A percentile compares a stretch with the other conserved stretches of the same genome.
phyloP scores from a whole-genome alignment of 2,113 vertebrate species.

The Tupaia tana region DNA sequence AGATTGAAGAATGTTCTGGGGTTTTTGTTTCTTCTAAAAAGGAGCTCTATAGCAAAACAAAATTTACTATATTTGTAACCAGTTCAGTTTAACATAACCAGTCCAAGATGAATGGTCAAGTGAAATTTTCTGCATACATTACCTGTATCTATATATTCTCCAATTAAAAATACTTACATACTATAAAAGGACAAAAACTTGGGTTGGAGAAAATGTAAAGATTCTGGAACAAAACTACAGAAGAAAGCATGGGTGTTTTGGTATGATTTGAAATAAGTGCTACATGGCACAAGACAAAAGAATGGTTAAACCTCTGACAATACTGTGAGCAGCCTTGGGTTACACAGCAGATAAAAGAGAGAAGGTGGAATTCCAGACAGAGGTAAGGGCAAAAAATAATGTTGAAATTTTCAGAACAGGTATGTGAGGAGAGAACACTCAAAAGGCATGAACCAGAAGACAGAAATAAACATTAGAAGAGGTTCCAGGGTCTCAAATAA shows the following conservation, averaged over 20 bases:
- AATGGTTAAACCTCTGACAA: neutral
- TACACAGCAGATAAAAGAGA: neutral
- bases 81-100: neutral
- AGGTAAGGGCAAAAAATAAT: neutral
- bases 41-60: neutral
- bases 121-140: neutral
- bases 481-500: neutral
- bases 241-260: neutral
- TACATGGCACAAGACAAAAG: neutral
- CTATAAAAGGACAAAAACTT: neutral
- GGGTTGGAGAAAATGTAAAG: conserved; percentile 12
- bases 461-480: neutral
- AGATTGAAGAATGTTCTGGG: neutral
- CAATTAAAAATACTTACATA: neutral
- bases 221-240: neutral
- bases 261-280: neutral
- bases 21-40: neutral
- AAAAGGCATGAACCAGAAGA: neutral
- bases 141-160: neutral
- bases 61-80: conserved; percentile 23
- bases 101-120: neutral
- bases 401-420: neutral
- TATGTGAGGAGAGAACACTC: neutral
- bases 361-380: neutral
- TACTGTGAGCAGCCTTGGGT: neutral